Percentiles rank a stretch among this genome's conserved stretches.
Evolutionary conservation across 2,113 vertebrate genomes (phyloP).

Genomic region (Epinephelus moara): DNA sequence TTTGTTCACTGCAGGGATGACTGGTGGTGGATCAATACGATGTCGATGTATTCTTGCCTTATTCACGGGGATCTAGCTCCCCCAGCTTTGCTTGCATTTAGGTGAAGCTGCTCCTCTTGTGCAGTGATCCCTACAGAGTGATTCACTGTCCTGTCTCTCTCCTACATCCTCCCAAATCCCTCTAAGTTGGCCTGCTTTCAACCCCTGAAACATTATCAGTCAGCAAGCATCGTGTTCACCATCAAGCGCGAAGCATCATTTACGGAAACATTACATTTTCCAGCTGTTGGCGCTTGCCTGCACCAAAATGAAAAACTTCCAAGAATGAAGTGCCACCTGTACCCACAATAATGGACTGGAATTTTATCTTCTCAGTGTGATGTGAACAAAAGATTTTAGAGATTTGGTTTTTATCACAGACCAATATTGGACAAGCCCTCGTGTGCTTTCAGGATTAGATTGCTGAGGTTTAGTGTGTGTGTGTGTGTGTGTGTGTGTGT

Average conservation of each 20-base stretch:
- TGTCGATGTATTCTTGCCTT: slow-evolving; percentile 61
- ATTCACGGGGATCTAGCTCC: slow-evolving; percentile 41
- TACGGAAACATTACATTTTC: slow-evolving; percentile 70
- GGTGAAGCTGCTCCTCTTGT: slow-evolving; percentile 57
- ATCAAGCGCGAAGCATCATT: slow-evolving; percentile 66
- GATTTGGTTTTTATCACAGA: slow-evolving; percentile 37
- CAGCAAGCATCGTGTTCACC: slow-evolving; percentile 55
- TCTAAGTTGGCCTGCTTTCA: slow-evolving; percentile 60
- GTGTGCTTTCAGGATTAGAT: slow-evolving; percentile 21
- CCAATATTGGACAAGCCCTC: slow-evolving; percentile 22
- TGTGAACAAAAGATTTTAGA: slow-evolving; percentile 57
- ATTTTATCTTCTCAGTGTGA: slow-evolving; percentile 17
- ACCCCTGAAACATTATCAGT: slow-evolving; percentile 64
- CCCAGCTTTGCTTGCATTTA: slow-evolving; percentile 60
- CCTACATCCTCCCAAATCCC: slow-evolving; percentile 62
- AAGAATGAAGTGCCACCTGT: slow-evolving; percentile 57
- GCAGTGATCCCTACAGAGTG: slow-evolving; percentile 67
- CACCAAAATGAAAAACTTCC: slow-evolving; percentile 62
- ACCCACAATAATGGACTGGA: slow-evolving; percentile 32
- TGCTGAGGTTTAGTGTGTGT: slow-evolving; percentile 3
- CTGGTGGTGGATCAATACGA: slow-evolving; percentile 51
- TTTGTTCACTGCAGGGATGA: slow-evolving; percentile 54
- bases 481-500: slow-evolving; percentile 2
- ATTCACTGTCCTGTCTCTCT: slow-evolving; percentile 66
- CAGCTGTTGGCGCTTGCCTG: slow-evolving; percentile 62